Evolutionary conservation across 2,113 vertebrate species (phyloP), one percentile per base, ranked within the genome.

Genomic region (Sterrhoptilus dennistouni): DNA sequence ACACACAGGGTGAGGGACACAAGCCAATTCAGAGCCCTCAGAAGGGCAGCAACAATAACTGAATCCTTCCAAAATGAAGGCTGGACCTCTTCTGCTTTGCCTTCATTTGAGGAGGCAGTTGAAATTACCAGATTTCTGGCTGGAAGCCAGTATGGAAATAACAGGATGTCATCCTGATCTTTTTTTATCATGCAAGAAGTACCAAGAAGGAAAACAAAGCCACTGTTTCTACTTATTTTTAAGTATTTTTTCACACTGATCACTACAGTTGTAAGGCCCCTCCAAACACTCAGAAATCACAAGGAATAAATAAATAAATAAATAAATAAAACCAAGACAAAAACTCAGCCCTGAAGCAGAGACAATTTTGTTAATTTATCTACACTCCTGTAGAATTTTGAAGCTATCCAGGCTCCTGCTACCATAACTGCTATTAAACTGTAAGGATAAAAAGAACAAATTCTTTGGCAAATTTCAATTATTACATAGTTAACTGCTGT

Each of bases 391-490:
- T 16, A 72, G 24, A 63, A 65, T 65, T 81, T 53, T 78, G 5
- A 4, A 91, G 52, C 64, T 82, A 53, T 69, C 59, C 57, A 64
- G 38, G 49, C 65, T 75, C 44, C 72, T 71, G 28, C 59, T 77
- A 78, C 40, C 45, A 23, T 20, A 83, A 49, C 33, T 66, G 25
- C n/a, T 36, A 68, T 66, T 86, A 54, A 90, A 65, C 5, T 71
- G 52, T 31, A 71, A 89, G 78, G 78, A 83, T 77, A 70, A 93
- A 93, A 85, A 49, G n/a, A 79, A 82, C 9, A 83, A 74, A 91
- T 59, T 69, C 59, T 92, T 81, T 78, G 56, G 84, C 23, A 87
- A 83, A 86, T 79, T 89, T 82, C 56, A 92, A 27, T 96, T 93
- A 82, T 78, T 78, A 69, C 63, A 13, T 25, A 64, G 89, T 53